Base-by-base conservation (phyloP, 2,888 invertebrate species). In the Cylloceria caligata region DNA sequence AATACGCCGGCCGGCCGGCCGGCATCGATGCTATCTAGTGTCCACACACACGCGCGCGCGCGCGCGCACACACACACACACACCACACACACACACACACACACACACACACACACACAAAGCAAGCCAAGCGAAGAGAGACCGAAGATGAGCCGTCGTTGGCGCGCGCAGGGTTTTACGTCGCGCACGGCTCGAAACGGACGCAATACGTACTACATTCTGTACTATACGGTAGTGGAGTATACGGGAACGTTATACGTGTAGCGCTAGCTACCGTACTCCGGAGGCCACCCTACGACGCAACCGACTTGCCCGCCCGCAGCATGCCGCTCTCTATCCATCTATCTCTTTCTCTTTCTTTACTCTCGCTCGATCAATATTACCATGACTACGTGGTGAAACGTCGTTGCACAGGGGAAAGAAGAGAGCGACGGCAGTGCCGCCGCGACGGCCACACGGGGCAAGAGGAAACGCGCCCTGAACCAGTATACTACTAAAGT, bases 341-440 rank as follows among this genome's bases (percentile, higher is more conserved):
- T n/a, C n/a, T n/a, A n/a, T n/a, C n/a, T n/a, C n/a, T n/a, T n/a
- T n/a, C 67, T 34, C 57, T 55, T 49, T 69, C 68, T 42, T n/a
- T 55, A 34, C 57, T 39, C 71, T 52, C 72, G 21, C 57, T 84
- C 86, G 91, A 91, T 91, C 91, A 91, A 91, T 91, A 91, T 91
- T 90, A 90, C 91, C 91, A 91, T 91, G 91, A 83, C 88, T 90
- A 91, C 91, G 89, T 83, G 87, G 88, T 86, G 86, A 89, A 89
- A 87, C 84, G 87, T 85, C 87, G 87, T 67, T 34, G 75, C 65
- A 77, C 65, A 45, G 69, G 62, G 47, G 65, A 74, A 77, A 77
- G 76, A 80, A 71, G 69, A 64, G 47, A 21, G 55, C 68, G 64
- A 34, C 71, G 24, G 36, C 39, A 16, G 57, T 49, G 75, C 52